phyloP scores from a whole-genome alignment of 1,140 invertebrate species.

The Hormaphis cornu region DNA sequence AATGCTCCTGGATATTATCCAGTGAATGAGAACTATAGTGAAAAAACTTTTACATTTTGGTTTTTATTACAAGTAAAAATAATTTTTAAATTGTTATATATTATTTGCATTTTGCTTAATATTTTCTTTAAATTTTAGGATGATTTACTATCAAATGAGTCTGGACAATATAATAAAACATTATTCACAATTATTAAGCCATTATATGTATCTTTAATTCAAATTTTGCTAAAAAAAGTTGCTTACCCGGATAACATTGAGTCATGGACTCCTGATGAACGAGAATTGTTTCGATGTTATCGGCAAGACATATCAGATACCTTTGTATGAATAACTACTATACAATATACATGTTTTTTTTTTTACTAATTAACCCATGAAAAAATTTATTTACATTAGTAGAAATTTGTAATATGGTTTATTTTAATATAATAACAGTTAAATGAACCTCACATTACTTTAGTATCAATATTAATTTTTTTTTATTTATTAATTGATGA shows the following conservation, averaged over 20 bases:
- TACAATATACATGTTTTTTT: too few species aligned
- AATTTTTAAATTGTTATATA: conserved; percentile 9
- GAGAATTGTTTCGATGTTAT: conserved; percentile 79
- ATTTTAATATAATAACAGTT: too few species aligned
- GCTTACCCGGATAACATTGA: conserved; percentile 48
- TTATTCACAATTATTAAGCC: conserved; percentile 41
- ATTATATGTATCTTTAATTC: conserved; percentile 55
- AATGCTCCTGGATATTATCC: conserved; percentile 72
- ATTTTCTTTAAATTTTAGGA: conserved; percentile 3
- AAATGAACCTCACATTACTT: too few species aligned
- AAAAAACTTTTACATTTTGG: conserved; percentile 81
- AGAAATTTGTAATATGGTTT: too few species aligned
- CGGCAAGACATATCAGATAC: conserved; percentile 84
- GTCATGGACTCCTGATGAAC: conserved; percentile 58
- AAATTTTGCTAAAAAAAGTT: conserved; percentile 57
- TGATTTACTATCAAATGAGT: conserved; percentile 27
- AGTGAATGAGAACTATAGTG: conserved; percentile 70
- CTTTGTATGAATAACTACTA: conserved; percentile 49
- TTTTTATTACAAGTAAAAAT: conserved; percentile 66
- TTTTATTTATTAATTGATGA: too few species aligned
- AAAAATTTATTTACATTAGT: too few species aligned
- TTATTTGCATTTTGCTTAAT: conserved; percentile 3
- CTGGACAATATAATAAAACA: neutral
- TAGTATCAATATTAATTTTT: too few species aligned
- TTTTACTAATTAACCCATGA: too few species aligned